Evolutionary conservation across 2,888 invertebrate genomes (phyloP), one percentile per base, ranked within the genome.

Genomic region (Pherbina coryleti): DNA sequence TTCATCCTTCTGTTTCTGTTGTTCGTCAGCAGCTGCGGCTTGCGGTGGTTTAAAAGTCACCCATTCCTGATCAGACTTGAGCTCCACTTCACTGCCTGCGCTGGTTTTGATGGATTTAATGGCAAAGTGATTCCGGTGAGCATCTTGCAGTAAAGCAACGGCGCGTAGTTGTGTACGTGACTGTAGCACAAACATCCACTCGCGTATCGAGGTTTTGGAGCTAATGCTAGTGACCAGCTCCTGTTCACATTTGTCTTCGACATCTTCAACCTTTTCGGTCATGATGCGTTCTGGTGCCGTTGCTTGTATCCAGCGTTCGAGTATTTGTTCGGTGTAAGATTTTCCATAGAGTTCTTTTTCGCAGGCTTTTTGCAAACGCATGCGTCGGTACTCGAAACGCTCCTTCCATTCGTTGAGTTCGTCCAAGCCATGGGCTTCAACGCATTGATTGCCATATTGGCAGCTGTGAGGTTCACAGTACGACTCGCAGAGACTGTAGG

Each of bases 381-480:
- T 93, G 81, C 91, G 90, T 25, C 93, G 90, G 84, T 93, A 93
- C 82, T 93, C 92, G 86, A 94, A 94, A 77, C 94, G 89, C 82
- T 93, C 93, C 83, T 92, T 92, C 95, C 95, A 95, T 87, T 95
- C 95, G 31, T 91, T 91, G 9, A 95, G 88, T 87, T 95, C 95
- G 69, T 92, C 93, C 28, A 91, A 88, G 1, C 94, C 93, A 85
- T 95, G 95, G 1, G 95, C 95, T 86, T 93, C 93, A 11, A 93
- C 93, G 87, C 95, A 95, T 84, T 93, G 93, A 69, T 92, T 91
- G 22, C 94, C 94, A 84, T 93, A 93, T 69, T 93, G 91, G 85
- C 95, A 95, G 60, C 90, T 89, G 64, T 91, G 92, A 53, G 90
- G 89, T 81, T 92, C 91, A 55, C 86, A 87, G 88, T 91, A 93